Conservation (phyloP, 1,140 invertebrate species). For the Andrena cerasifolii region DNA sequence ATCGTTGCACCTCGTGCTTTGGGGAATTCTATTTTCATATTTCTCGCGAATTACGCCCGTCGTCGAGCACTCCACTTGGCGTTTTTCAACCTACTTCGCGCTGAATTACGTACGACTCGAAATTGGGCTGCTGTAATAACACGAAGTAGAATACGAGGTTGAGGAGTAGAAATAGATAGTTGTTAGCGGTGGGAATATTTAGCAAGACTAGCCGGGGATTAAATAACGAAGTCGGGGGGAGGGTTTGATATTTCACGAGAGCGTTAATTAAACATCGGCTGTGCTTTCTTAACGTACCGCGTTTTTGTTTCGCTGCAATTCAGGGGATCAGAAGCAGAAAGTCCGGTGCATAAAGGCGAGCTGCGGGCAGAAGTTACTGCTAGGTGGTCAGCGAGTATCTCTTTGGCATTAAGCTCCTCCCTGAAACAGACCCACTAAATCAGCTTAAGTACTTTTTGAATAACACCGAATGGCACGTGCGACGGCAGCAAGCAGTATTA, state of each 20-base stretch:
- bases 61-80: background rate
- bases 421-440: constrained; percentile 60
- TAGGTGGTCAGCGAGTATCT: constrained; percentile 45
- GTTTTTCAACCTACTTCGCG: too few relatives aligned
- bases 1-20: background rate
- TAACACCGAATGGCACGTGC: constrained; percentile 56
- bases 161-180: background rate
- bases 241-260: background rate
- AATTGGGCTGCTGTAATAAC: too few relatives aligned
- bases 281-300: background rate
- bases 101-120: too few relatives aligned
- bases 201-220: too few relatives aligned
- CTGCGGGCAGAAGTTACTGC: constrained; percentile 26
- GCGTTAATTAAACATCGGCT: background rate
- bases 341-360: constrained; percentile 2
- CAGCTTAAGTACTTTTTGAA: constrained; percentile 73
- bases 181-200: too few relatives aligned
- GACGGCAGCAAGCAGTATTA: background rate
- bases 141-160: background rate
- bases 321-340: constrained; percentile 15
- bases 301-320: constrained; percentile 22
- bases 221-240: too few relatives aligned
- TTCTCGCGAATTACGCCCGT: background rate
- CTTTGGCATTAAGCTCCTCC: constrained; percentile 48
- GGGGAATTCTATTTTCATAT: background rate